Percentiles rank a stretch among this genome's conserved stretches.
phyloP scores from a whole-genome alignment of 2,797 vertebrate genomes.

The Danio choprae region DNA sequence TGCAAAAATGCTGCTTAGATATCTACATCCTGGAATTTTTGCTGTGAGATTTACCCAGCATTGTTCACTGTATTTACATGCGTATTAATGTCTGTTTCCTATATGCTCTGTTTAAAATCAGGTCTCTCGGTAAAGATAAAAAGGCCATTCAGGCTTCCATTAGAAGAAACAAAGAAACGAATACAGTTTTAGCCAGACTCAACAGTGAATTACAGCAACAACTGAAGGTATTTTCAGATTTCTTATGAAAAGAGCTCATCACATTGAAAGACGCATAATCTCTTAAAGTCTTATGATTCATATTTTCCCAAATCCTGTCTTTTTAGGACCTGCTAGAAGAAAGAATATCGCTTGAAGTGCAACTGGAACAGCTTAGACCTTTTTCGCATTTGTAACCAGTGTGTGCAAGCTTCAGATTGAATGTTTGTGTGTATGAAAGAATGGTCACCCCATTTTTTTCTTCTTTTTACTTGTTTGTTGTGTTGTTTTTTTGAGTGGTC shows the following conservation, averaged over 20 bases:
- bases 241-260: neutral
- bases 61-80: neutral
- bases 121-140: slow-evolving; percentile 97
- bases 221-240: slow-evolving; percentile 32
- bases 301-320: neutral
- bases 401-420: neutral
- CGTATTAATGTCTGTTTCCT: neutral
- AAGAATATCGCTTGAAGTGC: slow-evolving; percentile 98
- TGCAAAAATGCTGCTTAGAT: neutral
- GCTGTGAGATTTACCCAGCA: too few species aligned
- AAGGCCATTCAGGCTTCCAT: slow-evolving; percentile 99
- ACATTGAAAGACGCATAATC: neutral
- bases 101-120: slow-evolving; percentile 69
- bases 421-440: slow-evolving; percentile 29
- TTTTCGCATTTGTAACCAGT: slow-evolving; percentile 95
- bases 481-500: slow-evolving; percentile 21
- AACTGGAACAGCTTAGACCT: slow-evolving; percentile 98
- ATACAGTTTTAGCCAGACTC: slow-evolving; percentile 96
- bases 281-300: neutral
- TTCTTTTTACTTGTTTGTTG: neutral
- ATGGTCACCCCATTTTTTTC: slow-evolving; percentile 5
- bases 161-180: slow-evolving; percentile 98
- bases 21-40: neutral
- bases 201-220: slow-evolving; percentile 99
- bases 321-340: slow-evolving; percentile 97